These are phyloP conservation scores for Gari tellinella DNA, from an alignment of 2,888 invertebrate genomes.

Conservation along the genomic window DNA sequence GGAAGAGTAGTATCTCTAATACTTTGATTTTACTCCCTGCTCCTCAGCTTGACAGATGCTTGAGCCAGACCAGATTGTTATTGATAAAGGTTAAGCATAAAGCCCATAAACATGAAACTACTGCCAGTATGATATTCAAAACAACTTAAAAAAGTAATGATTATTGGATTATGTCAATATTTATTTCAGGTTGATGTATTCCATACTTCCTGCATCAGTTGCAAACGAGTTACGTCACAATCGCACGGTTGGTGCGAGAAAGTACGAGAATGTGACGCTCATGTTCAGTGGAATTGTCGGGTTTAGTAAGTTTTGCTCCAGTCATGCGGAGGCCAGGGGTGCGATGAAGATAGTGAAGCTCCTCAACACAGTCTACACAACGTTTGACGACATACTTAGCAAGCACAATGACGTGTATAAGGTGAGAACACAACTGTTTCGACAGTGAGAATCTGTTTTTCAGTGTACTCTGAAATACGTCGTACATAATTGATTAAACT, in stretches of 20 bases:
- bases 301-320: conserved; percentile 94
- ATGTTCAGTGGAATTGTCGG: conserved; percentile 97
- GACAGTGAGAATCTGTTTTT: too few relatives aligned
- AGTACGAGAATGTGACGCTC: conserved; percentile 95
- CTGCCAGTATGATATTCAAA: too few relatives aligned
- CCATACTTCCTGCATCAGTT: conserved; percentile 96
- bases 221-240: conserved; percentile 97
- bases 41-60: too few relatives aligned
- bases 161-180: too few relatives aligned
- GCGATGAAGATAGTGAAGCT: conserved; percentile 98
- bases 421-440: conserved; percentile 82
- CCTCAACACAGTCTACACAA: conserved; percentile 96
- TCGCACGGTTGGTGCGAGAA: conserved; percentile 94
- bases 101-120: too few relatives aligned
- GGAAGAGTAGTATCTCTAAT: too few relatives aligned
- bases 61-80: too few relatives aligned
- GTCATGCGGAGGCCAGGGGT: conserved; percentile 94
- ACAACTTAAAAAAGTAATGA: too few relatives aligned
- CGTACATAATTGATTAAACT: too few relatives aligned
- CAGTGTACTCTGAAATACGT: too few relatives aligned
- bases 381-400: conserved; percentile 96
- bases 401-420: conserved; percentile 97
- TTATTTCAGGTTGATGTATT: conserved; percentile 92
- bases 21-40: too few relatives aligned
- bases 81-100: too few relatives aligned